Conservation (phyloP, 37 sponge, comb jelly and placozoan species). For the Cladorhizidae sp. region DNA sequence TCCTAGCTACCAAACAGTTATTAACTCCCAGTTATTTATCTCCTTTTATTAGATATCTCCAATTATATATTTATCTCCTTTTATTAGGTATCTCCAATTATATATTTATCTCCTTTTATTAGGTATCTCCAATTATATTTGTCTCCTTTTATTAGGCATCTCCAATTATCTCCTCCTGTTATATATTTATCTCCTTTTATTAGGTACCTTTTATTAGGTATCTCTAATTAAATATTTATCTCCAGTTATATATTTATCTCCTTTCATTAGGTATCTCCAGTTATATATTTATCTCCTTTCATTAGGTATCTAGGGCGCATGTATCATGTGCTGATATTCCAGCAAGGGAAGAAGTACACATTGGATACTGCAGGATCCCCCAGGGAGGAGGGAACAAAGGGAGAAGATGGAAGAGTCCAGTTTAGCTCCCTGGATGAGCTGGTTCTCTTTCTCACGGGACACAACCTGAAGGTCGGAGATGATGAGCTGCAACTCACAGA, state of each 20-base stretch:
- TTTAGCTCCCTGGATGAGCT: constrained; percentile 57
- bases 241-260: neutral
- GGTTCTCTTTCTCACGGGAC: constrained; percentile 42
- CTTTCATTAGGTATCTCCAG: too few species aligned
- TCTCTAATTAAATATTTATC: too few species aligned
- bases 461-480: constrained; percentile 52
- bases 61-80: neutral
- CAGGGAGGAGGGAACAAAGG: neutral
- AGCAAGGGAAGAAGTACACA: constrained; percentile 32
- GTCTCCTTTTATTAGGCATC: too few species aligned
- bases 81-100: too few species aligned
- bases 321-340: constrained; percentile 65
- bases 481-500: constrained; percentile 51
- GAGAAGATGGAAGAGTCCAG: neutral
- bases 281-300: neutral
- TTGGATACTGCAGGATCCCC: constrained; percentile 29
- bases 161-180: too few species aligned
- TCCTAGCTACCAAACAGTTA: too few species aligned
- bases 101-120: too few species aligned
- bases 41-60: too few species aligned
- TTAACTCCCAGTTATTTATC: too few species aligned
- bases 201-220: too few species aligned
- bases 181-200: too few species aligned
- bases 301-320: constrained; percentile 37
- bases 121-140: too few species aligned